Conservation (phyloP, 2,888 invertebrate species). For the Eudasyphora cyanicolor region DNA sequence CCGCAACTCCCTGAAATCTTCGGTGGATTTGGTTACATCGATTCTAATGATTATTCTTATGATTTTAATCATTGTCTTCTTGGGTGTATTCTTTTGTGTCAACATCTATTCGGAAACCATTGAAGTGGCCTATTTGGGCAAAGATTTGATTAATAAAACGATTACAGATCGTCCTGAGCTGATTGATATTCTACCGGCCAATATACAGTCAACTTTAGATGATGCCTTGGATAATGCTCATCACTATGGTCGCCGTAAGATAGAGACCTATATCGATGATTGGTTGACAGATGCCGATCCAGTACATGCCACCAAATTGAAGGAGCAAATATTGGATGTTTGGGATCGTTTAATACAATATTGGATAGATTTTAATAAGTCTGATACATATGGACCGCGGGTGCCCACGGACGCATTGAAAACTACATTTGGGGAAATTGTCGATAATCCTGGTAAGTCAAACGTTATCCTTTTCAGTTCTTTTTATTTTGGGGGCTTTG, state of each 20-base stretch:
- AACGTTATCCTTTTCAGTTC: background rate
- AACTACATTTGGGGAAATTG: conserved; percentile 86
- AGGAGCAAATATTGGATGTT: conserved; percentile 92
- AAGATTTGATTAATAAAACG: conserved; percentile 93
- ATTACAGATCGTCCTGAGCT: conserved; percentile 94
- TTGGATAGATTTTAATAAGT: conserved; percentile 88
- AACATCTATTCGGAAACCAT: conserved; percentile 97
- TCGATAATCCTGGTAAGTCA: conserved; percentile 86
- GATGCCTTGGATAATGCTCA: conserved; percentile 96
- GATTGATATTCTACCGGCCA: conserved; percentile 88
- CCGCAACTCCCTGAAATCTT: conserved; percentile 85
- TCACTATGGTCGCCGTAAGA: conserved; percentile 93
- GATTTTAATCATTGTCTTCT: conserved; percentile 88
- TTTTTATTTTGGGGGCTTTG: conserved; percentile 29
- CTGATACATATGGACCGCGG: conserved; percentile 84
- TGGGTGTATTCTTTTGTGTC: conserved; percentile 86
- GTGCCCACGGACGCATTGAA: conserved; percentile 88
- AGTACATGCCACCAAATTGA: conserved; percentile 89
- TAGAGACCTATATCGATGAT: conserved; percentile 91
- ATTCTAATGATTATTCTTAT: conserved; percentile 93
- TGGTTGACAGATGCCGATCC: conserved; percentile 90
- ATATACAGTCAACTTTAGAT: conserved; percentile 85
- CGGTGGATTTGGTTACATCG: conserved; percentile 92
- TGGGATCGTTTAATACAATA: conserved; percentile 97
- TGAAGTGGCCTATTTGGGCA: conserved; percentile 92